Evolutionary conservation across 2,888 invertebrate species (phyloP).

Genomic region (Helobdella robusta): DNA sequence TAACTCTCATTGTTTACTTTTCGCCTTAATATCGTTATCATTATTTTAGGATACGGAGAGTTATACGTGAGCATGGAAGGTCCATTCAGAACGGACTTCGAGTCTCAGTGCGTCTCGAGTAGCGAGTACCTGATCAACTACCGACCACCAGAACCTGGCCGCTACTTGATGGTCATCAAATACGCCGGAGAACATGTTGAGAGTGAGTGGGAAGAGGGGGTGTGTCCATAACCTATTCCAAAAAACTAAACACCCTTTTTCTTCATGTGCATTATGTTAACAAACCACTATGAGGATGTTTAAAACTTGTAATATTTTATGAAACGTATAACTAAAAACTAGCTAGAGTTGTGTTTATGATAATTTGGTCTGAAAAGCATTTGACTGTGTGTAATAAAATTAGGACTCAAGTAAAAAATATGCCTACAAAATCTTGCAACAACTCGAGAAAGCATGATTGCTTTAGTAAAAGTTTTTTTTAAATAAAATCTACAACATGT

Average conservation of each 20-base stretch:
- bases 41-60: slow-evolving; percentile 67
- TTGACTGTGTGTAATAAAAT: no score
- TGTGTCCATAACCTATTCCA: no score
- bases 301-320: neutral
- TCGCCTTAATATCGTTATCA: neutral
- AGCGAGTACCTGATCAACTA: slow-evolving; percentile 68
- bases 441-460: no score
- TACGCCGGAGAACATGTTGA: slow-evolving; percentile 64
- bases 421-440: no score
- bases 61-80: slow-evolving; percentile 88
- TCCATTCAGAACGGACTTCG: slow-evolving; percentile 75
- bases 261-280: no score
- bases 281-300: neutral
- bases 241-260: no score
- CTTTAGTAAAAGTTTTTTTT: no score
- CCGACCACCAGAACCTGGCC: slow-evolving; percentile 86
- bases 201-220: slow-evolving; percentile 35
- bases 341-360: no score
- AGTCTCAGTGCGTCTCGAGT: slow-evolving; percentile 52
- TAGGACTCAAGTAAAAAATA: no score
- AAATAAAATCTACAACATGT: no score
- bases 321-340: no score
- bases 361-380: no score
- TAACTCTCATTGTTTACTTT: neutral
- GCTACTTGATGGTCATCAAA: slow-evolving; percentile 87